Percentiles rank a stretch among this genome's conserved stretches.
These are phyloP conservation scores for Doris montereyensis DNA, from an alignment of 2,888 invertebrate species.

Conservation along the genomic window DNA sequence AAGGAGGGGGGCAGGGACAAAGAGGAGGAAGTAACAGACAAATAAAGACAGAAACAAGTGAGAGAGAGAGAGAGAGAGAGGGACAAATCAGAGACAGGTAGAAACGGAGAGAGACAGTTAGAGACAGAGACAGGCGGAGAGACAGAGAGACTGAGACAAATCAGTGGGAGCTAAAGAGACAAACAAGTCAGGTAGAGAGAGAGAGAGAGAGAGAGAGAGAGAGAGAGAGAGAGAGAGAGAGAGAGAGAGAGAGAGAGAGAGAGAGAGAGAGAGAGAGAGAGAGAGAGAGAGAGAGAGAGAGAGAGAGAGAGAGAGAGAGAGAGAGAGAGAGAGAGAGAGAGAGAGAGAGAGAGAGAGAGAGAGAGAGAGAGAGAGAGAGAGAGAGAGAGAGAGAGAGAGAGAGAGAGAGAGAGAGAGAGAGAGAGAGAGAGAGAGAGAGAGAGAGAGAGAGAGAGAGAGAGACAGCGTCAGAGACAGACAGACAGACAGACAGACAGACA, in stretches of 20 bases:
- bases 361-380: neutral
- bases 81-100: no score
- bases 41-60: no score
- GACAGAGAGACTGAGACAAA: no score
- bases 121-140: no score
- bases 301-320: neutral
- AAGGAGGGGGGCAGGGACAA: no score
- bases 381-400: neutral
- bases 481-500: neutral
- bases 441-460: neutral
- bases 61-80: no score
- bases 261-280: neutral
- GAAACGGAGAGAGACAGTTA: no score
- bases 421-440: constrained; percentile 14
- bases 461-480: neutral
- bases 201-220: no score
- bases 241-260: neutral
- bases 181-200: no score
- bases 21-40: no score
- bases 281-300: neutral
- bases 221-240: no score
- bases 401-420: constrained; percentile 14
- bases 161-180: no score
- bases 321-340: neutral
- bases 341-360: neutral